Conservation (phyloP, 2,113 vertebrate species). For the Rhinogobius similis region DNA sequence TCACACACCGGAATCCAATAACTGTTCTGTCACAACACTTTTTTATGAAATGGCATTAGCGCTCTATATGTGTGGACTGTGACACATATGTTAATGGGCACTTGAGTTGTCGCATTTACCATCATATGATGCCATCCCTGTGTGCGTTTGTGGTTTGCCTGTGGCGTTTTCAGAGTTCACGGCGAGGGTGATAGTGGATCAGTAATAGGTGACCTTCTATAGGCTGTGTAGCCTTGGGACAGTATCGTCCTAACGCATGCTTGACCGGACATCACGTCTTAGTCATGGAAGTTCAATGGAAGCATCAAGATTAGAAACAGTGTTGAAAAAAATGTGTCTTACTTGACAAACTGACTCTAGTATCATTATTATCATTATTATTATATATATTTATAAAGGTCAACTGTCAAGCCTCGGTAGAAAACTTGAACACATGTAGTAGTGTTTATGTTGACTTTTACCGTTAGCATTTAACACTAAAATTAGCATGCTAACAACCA, state of each 20-base stretch:
- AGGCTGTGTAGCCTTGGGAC: slow-evolving; percentile 9
- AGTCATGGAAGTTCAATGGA: not conserved
- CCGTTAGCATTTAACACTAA: too few relatives aligned
- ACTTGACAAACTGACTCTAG: too few relatives aligned
- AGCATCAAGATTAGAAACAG: not conserved
- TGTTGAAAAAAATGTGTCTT: not conserved
- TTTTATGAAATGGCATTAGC: not conserved
- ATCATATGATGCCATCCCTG: not conserved
- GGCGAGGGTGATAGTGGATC: not conserved
- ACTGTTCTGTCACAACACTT: not conserved
- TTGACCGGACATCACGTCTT: not conserved
- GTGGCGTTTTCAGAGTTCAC: not conserved
- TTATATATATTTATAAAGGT: too few relatives aligned
- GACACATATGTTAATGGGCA: not conserved
- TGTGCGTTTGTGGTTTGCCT: slow-evolving; percentile 6
- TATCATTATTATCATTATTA: too few relatives aligned
- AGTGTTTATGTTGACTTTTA: too few relatives aligned
- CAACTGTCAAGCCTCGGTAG: too few relatives aligned
- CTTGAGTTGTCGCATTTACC: not conserved
- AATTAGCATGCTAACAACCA: too few relatives aligned
- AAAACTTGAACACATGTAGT: too few relatives aligned
- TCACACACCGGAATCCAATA: not conserved
- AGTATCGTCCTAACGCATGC: not conserved
- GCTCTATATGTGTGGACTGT: not conserved
- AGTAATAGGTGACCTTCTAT: slow-evolving; percentile 21